phyloP scores from a whole-genome alignment of 2,888 invertebrate species.

The Drosophila villosipedis region DNA sequence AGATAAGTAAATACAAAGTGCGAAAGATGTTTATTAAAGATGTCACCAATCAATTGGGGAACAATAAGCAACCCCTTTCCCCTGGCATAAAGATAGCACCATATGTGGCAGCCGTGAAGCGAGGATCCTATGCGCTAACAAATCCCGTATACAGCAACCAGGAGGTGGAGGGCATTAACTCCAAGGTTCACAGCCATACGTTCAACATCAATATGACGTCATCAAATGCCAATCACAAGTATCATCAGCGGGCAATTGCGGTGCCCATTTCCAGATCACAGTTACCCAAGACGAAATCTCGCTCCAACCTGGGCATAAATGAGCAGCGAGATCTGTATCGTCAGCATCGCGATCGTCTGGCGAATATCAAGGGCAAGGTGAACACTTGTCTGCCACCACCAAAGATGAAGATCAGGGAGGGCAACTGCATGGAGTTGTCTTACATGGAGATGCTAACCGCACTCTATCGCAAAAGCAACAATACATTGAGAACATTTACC shows the following conservation, averaged over 20 bases:
- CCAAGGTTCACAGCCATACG: conserved; percentile 51
- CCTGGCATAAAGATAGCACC: conserved; percentile 26
- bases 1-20: conserved; percentile 9
- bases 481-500: conserved; percentile 59
- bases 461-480: conserved; percentile 66
- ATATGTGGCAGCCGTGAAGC: conserved; percentile 58
- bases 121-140: conserved; percentile 56
- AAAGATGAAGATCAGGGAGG: conserved; percentile 46
- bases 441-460: conserved; percentile 76
- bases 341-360: conserved; percentile 72
- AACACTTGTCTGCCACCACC: conserved; percentile 59
- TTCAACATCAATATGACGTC: conserved; percentile 57
- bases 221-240: conserved; percentile 44
- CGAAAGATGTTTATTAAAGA: conserved; percentile 63
- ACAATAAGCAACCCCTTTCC: conserved; percentile 1
- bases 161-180: conserved; percentile 16
- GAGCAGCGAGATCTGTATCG: conserved; percentile 69
- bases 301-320: conserved; percentile 46
- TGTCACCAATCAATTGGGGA: conserved; percentile 2
- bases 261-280: conserved; percentile 16
- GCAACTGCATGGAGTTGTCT: conserved; percentile 64
- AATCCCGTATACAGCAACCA: conserved; percentile 53
- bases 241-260: conserved; percentile 57
- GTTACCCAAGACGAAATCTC: conserved; percentile 26
- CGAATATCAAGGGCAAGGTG: conserved; percentile 73